These are phyloP conservation scores for Oryzias curvinotus DNA, from an alignment of 2,113 vertebrate genomes.

Conservation along the genomic window DNA sequence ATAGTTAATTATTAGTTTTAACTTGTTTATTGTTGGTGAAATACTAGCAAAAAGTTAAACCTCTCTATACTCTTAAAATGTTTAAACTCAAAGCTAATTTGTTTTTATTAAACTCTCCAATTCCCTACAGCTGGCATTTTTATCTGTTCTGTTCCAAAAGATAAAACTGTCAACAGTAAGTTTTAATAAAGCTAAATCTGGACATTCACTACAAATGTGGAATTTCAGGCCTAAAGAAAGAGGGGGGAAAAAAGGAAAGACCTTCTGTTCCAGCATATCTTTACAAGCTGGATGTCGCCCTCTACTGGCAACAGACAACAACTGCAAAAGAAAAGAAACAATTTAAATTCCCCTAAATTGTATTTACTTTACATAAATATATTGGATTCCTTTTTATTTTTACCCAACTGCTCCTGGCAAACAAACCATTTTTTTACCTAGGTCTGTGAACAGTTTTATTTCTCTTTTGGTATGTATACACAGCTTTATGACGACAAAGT, in stretches of 20 bases:
- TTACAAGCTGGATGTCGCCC: slow-evolving; percentile 28
- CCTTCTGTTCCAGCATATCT: background rate
- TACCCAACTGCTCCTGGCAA: no score
- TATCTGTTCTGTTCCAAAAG: background rate
- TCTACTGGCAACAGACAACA: slow-evolving; percentile 27
- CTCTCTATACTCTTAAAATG: slow-evolving; percentile 19
- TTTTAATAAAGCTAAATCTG: background rate
- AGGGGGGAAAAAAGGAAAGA: background rate
- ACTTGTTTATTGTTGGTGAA: no score
- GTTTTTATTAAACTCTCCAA: background rate
- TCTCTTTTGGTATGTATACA: no score
- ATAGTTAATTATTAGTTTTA: no score
- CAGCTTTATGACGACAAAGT: no score
- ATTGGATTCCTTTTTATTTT: background rate
- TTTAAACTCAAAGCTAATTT: background rate
- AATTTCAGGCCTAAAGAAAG: background rate
- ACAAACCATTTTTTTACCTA: no score
- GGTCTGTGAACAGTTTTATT: no score
- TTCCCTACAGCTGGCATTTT: background rate
- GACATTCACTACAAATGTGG: background rate
- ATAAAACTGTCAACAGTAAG: background rate
- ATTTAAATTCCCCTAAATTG: background rate
- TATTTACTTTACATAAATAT: background rate
- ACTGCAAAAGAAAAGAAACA: slow-evolving; percentile 3
- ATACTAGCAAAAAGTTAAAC: slow-evolving; percentile 3